A percentile compares a stretch with the other conserved stretches of the same genome.
phyloP scores from a whole-genome alignment of 2,797 vertebrate genomes.

The Tenualosa thibaudeaui region DNA sequence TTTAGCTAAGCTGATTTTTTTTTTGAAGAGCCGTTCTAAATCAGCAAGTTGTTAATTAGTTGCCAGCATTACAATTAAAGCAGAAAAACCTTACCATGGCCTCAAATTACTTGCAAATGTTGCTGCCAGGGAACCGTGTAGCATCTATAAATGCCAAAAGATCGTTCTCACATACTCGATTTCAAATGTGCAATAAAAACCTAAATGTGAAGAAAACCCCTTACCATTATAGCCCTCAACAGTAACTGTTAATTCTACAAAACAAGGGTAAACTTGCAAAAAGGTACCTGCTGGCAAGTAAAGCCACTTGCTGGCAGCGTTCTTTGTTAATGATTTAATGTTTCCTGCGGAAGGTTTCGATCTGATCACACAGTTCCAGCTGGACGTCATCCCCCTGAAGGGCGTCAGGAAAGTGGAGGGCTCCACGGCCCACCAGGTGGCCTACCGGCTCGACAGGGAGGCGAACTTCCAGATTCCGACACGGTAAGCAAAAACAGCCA shows the following conservation, averaged over 20 bases:
- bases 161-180: not conserved
- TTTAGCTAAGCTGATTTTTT: conserved; percentile 50
- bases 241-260: conserved; percentile 9
- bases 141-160: not conserved
- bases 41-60: conserved; percentile 72
- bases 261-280: not conserved
- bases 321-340: not conserved
- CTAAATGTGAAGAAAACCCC: not conserved
- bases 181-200: not conserved
- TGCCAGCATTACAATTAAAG: conserved; percentile 37
- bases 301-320: not conserved
- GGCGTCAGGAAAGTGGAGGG: conserved; percentile 81
- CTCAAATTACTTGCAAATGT: conserved; percentile 55
- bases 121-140: conserved; percentile 14
- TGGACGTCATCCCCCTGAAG: conserved; percentile 76
- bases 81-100: conserved; percentile 31
- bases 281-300: not conserved
- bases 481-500: conserved; percentile 67
- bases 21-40: conserved; percentile 57
- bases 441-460: conserved; percentile 80
- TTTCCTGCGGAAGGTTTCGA: conserved; percentile 71
- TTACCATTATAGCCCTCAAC: not conserved
- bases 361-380: conserved; percentile 82
- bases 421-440: conserved; percentile 78
- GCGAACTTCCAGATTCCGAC: conserved; percentile 85